phyloP scores from a whole-genome alignment of 2,797 vertebrate genomes.

The Amazonetta brasiliensis region DNA sequence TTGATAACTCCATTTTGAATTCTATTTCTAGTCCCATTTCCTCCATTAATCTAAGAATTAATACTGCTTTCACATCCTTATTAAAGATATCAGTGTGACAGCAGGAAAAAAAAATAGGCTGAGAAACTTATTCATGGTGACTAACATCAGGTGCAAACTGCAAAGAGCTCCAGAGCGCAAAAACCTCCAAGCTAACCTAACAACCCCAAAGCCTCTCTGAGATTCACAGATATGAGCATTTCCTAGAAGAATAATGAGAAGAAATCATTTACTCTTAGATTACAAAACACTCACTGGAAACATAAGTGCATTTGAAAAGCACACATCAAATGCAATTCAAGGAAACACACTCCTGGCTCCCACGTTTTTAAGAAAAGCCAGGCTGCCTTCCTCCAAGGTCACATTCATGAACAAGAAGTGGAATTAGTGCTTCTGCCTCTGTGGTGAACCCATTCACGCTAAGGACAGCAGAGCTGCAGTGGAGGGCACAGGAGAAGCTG shows the following conservation, averaged over 20 bases:
- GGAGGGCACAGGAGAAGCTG: neutral
- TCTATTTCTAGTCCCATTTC: neutral
- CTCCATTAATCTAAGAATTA: constrained; percentile 13
- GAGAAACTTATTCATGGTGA: neutral
- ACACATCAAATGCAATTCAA: neutral
- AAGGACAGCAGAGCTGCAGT: neutral
- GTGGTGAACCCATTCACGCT: neutral
- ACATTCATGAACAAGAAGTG: neutral
- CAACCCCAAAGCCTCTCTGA: neutral
- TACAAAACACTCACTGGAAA: neutral
- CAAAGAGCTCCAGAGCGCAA: neutral
- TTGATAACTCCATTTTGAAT: constrained; percentile 23
- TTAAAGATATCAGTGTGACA: neutral
- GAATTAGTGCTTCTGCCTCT: neutral
- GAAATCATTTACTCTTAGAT: neutral
- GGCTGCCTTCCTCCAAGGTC: neutral
- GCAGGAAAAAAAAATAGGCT: neutral
- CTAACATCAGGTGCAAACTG: neutral
- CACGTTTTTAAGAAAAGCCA: neutral
- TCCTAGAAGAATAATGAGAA: constrained; percentile 28
- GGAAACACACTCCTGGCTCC: neutral
- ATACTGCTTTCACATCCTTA: neutral
- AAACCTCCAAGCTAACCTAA: neutral
- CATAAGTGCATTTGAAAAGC: neutral
- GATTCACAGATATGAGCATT: constrained; percentile 15